A percentile compares a stretch with the other conserved stretches of the same genome.
phyloP scores from a whole-genome alignment of 1,140 invertebrate species.

The Belonocnema kinseyi region DNA sequence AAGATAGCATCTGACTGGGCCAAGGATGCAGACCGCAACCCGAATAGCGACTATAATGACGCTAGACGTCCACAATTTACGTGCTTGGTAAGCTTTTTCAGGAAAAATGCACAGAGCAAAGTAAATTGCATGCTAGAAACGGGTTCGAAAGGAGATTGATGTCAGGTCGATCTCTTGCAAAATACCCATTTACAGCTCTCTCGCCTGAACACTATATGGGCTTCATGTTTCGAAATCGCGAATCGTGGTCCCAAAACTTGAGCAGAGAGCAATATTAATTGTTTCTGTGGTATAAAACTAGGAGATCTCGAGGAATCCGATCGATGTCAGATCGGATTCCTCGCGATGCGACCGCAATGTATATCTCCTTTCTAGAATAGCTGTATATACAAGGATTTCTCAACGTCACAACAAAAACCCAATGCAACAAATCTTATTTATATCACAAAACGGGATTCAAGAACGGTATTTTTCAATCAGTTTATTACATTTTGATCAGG shows the following conservation, averaged over 20 bases:
- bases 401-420: conserved; percentile 28
- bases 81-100: conserved; percentile 10
- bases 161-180: conserved; percentile 27
- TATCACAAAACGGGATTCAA: conserved; percentile 28
- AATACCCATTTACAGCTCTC: conserved; percentile 29
- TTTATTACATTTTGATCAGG: conserved; percentile 14
- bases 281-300: conserved; percentile 6
- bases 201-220: not conserved
- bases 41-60: conserved; percentile 15
- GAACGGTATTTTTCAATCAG: conserved; percentile 14
- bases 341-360: conserved; percentile 26
- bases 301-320: conserved; percentile 22
- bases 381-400: conserved; percentile 21
- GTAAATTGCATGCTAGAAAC: conserved; percentile 30
- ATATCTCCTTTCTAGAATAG: conserved; percentile 29
- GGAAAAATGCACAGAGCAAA: conserved; percentile 12
- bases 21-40: not conserved
- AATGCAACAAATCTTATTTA: conserved; percentile 25
- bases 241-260: conserved; percentile 27
- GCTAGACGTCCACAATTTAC: conserved; percentile 17
- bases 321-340: conserved; percentile 14
- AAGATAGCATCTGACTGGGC: conserved; percentile 2
- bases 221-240: conserved; percentile 8
- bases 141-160: conserved; percentile 30
- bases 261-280: conserved; percentile 8